phyloP scores from a whole-genome alignment of 1,140 invertebrate species.

The Octopus bimaculoides region DNA sequence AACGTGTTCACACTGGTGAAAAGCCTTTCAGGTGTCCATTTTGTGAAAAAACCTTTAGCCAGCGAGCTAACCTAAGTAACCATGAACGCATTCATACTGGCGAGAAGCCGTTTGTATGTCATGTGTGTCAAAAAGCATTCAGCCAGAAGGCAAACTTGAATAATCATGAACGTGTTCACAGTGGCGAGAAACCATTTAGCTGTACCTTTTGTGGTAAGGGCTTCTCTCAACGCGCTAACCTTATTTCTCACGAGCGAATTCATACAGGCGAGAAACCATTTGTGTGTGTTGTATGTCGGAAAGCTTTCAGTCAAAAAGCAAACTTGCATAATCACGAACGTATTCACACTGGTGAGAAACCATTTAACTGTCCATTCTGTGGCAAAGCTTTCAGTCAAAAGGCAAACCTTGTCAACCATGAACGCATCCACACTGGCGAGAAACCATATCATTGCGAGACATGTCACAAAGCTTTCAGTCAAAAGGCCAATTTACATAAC shows the following conservation, averaged over 20 bases:
- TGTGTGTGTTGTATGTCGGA: slow-evolving; percentile 72
- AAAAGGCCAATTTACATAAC: slow-evolving; percentile 12
- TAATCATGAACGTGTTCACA: slow-evolving; percentile 19
- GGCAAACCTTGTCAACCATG: slow-evolving; percentile 19
- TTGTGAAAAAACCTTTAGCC: slow-evolving; percentile 25
- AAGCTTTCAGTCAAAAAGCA: slow-evolving; percentile 79
- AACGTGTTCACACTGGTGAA: slow-evolving; percentile 24
- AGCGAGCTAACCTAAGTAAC: slow-evolving; percentile 19
- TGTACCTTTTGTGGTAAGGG: slow-evolving; percentile 81
- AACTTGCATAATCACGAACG: slow-evolving; percentile 76
- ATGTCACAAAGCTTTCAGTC: slow-evolving; percentile 12
- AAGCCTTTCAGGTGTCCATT: slow-evolving; percentile 21
- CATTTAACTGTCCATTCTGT: slow-evolving; percentile 51
- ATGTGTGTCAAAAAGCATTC: slow-evolving; percentile 27
- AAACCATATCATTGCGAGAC: slow-evolving; percentile 15
- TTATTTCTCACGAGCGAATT: slow-evolving; percentile 72
- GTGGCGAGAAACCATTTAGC: slow-evolving; percentile 62
- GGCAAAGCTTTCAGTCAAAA: slow-evolving; percentile 52
- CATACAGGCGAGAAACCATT: slow-evolving; percentile 81
- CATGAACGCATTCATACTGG: slow-evolving; percentile 34
- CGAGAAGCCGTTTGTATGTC: slow-evolving; percentile 28
- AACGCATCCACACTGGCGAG: slow-evolving; percentile 13
- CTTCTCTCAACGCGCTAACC: slow-evolving; percentile 84
- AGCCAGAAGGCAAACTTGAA: slow-evolving; percentile 25
- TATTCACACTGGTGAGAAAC: slow-evolving; percentile 60